Evolutionary conservation across 2,113 vertebrate genomes (phyloP), one percentile per base, ranked within the genome.

Genomic region (Rhodinocichla rosea): DNA sequence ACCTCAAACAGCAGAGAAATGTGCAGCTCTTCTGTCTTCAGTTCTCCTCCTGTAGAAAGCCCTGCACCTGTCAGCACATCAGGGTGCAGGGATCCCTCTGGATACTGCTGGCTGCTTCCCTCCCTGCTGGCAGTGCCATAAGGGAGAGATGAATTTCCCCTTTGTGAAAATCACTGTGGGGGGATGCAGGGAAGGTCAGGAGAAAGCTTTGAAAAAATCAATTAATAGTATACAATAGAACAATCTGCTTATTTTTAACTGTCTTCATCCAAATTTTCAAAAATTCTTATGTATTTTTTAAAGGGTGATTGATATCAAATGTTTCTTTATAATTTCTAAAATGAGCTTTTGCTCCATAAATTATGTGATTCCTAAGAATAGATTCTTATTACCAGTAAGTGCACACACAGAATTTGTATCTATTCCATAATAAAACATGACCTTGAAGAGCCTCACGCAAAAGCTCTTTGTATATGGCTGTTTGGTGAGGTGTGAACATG

Each of bases 1-100:
- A 4, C 13, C 47, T 28, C 15, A 53, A 71, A 42, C 10, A 83
- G 42, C 27, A 59, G 32, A 32, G 56, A 75, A 40, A 70, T 2
- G 2, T 28, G 15, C 37, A 28, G 24, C 17, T 80, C n/a, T 50
- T 65, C 52, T 35, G 13, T 52, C 56, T 60, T 52, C 33, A 24
- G 2, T 27, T 45, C 30, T 78, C 35, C 24, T 30, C 33, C 10
- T 2, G 3, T 1, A 62, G 42, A 74, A 87, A 69, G 4, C 13
- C 15, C 15, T 1, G 1, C 1, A 1, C 15, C 28, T 26, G n/a
- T 55, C 22, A 44, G 60, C 33, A 59, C 7, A 5, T 15, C 3
- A 2, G 19, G 17, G 6, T 56, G 27, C 56, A 65, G 40, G 52
- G 20, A 42, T 56, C 45, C 30, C 22, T 60, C 73, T 21, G 26